Conservation (phyloP, 2,797 vertebrate genomes). For the Amphiprion clarkii region DNA sequence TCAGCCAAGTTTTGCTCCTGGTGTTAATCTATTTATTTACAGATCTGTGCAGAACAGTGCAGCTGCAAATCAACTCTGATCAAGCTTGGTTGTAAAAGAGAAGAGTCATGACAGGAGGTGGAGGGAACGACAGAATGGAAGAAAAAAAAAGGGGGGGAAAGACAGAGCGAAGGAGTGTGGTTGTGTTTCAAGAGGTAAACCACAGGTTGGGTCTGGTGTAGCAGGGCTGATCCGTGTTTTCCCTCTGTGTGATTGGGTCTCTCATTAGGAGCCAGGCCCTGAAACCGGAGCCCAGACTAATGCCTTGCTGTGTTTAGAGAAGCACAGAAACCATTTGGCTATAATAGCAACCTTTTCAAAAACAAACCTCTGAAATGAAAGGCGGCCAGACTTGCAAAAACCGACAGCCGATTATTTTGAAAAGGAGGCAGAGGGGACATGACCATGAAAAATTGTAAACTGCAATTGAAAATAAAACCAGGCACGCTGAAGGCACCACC, state of each 20-base stretch:
- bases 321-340: constrained; percentile 85
- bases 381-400: constrained; percentile 76
- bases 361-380: constrained; percentile 84
- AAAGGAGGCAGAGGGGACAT: constrained; percentile 74
- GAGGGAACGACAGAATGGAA: constrained; percentile 50
- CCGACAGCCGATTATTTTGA: constrained; percentile 81
- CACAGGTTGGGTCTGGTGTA: constrained; percentile 83
- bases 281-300: constrained; percentile 86
- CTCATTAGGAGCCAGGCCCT: constrained; percentile 85
- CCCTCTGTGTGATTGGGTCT: constrained; percentile 84
- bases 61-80: constrained; percentile 81
- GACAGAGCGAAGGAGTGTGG: constrained; percentile 65
- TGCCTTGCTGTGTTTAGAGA: constrained; percentile 86
- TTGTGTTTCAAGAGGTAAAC: constrained; percentile 84
- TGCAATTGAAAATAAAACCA: constrained; percentile 82
- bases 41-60: constrained; percentile 62
- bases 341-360: constrained; percentile 86
- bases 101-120: constrained; percentile 69
- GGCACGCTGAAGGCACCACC: constrained; percentile 48
- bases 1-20: constrained; percentile 43
- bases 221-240: constrained; percentile 82
- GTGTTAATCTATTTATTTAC: constrained; percentile 79
- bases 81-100: constrained; percentile 66
- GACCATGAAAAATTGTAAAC: constrained; percentile 84
- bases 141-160: constrained; percentile 52